A percentile compares a stretch with the other conserved stretches of the same genome.
Evolutionary conservation across 2,797 vertebrate genomes (phyloP).

Genomic region (Triplophysa bombifrons): DNA sequence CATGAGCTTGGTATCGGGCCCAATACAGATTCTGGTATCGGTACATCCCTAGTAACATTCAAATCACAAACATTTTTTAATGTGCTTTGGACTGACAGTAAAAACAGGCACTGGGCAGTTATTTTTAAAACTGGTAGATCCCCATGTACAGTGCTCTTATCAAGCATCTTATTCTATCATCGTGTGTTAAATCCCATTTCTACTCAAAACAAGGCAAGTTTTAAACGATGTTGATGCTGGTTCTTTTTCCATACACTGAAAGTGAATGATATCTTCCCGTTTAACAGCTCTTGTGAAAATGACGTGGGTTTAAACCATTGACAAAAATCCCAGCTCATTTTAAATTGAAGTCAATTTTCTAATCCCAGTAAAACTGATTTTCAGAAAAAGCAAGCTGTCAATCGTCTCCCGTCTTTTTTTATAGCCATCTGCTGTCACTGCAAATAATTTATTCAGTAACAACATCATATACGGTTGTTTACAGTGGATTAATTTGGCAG

Average conservation of each 20-base stretch:
- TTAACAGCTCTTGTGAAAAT: neutral
- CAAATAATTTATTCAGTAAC: conserved; percentile 24
- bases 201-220: neutral
- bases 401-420: neutral
- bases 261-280: neutral
- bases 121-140: neutral
- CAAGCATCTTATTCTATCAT: too few species aligned
- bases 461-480: neutral
- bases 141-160: neutral
- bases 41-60: too few species aligned
- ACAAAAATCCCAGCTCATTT: neutral
- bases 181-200: neutral
- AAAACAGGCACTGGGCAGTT: neutral
- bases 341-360: neutral
- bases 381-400: too few species aligned
- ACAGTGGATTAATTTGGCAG: conserved; percentile 45
- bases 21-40: too few species aligned
- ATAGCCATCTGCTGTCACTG: neutral
- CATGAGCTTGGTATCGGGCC: too few species aligned
- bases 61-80: neutral
- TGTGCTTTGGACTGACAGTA: neutral
- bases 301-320: neutral
- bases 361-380: too few species aligned
- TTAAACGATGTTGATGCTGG: neutral
- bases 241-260: neutral